Base-by-base conservation (phyloP, 1,140 invertebrate genomes). In the Pseudomyrmex concolor region DNA sequence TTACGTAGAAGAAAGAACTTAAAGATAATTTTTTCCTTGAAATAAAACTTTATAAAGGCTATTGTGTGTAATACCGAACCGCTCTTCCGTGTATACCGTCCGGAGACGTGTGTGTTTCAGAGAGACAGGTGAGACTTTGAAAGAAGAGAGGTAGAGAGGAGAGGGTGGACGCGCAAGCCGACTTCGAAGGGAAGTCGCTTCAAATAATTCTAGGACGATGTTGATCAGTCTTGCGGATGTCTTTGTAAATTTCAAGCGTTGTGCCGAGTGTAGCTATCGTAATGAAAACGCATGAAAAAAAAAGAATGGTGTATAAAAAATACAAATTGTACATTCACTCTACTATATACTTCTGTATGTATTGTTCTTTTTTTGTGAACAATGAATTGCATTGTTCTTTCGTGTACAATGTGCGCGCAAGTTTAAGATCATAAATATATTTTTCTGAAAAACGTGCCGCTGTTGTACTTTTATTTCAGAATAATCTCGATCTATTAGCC, bases 121-220 rank as follows among this genome's bases (percentile, higher is more conserved):
- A 54, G 73, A 77, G 62, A 77, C 73, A 77, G 73, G 73, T 77
- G 62, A 76, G 60, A 76, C 73, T 76, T 74, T 2, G 25, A 77
- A 45, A 25, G 17, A 15, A 51, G 73, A 7, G 12, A 7, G 19
- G 22, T 22, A 4, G 10, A 34, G 13, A 34, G 5, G 10, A 63
- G 43, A 25, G 62, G 60, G 60, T 64, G 59, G 59, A 64, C 50
- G 73, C 60, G 60, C 72, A 64, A 25, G 62, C 59, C 48, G 50
- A 77, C 62, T 66, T 66, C 48, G 62, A 67, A 67, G 73, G 73
- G 48, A 77, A 77, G 73, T 77, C 63, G 73, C 73, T 66, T 77
- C 73, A 48, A 76, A 76, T 76, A 76, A 76, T 76, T 76, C 73
- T 51, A 25, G 48, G n/a, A 77, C 48, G 62, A 48, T 67, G 55